Evolutionary conservation across 2,113 vertebrate species (phyloP).

Genomic region (Otocyon megalotis): DNA sequence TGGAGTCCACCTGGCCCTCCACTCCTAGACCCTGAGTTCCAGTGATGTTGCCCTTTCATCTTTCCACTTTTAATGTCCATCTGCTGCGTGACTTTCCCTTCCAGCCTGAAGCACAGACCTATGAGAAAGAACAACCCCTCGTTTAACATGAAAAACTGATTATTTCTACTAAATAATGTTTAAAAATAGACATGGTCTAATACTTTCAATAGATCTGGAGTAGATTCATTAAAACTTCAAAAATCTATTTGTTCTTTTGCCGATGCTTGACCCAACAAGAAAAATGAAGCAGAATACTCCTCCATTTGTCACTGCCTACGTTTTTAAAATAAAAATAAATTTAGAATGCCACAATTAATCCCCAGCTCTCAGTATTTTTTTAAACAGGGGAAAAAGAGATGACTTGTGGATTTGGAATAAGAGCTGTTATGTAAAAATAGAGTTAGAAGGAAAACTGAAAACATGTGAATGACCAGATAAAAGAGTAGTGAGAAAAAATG

Average conservation of each 20-base stretch:
- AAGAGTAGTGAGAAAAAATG: constrained; percentile 18
- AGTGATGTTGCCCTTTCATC: constrained; percentile 71
- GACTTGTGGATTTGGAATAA: constrained; percentile 15
- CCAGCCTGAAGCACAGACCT: not conserved
- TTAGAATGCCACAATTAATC: not conserved
- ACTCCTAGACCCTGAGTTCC: not conserved
- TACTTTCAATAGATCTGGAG: not conserved
- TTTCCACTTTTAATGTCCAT: constrained; percentile 59
- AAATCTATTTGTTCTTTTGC: constrained; percentile 41
- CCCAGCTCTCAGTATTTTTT: not conserved
- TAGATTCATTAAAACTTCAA: constrained; percentile 6
- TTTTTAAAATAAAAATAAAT: constrained; percentile 52
- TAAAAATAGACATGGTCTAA: constrained; percentile 22
- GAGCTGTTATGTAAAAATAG: constrained; percentile 13
- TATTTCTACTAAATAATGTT: constrained; percentile 38
- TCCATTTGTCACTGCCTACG: not conserved
- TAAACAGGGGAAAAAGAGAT: not conserved
- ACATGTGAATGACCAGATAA: constrained; percentile 55
- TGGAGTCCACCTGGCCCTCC: constrained; percentile 69
- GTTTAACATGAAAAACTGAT: constrained; percentile 25
- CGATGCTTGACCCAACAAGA: not conserved
- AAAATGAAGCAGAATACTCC: not conserved
- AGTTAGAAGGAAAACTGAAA: constrained; percentile 47
- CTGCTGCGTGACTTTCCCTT: constrained; percentile 24
- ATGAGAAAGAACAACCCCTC: constrained; percentile 19